Evolutionary conservation across 1,140 invertebrate species (phyloP).

Genomic region (Pogonomyrmex californicus): DNA sequence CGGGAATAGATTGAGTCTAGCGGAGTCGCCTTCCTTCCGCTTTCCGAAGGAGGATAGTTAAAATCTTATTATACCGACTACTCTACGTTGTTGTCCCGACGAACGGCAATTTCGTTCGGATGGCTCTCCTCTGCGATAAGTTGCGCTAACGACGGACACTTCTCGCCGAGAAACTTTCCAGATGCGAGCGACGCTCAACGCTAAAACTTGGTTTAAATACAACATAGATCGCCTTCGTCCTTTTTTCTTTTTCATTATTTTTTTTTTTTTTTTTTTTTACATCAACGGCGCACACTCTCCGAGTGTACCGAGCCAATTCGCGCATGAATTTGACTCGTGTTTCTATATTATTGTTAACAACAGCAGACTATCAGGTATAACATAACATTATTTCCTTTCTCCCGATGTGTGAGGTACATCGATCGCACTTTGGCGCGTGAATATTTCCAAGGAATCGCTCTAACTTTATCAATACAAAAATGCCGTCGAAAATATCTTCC

Average conservation of each 20-base stretch:
- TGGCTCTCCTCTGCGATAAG: not conserved
- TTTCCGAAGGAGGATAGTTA: not conserved
- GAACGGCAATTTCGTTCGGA: not conserved
- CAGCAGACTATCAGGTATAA: slow-evolving; percentile 80
- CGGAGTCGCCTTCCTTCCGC: not conserved
- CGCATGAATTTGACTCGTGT: slow-evolving; percentile 59
- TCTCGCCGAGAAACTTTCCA: not conserved
- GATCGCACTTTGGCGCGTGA: slow-evolving; percentile 78
- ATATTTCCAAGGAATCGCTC: slow-evolving; percentile 72
- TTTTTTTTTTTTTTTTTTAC: slow-evolving; percentile 30
- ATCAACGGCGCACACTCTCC: slow-evolving; percentile 55
- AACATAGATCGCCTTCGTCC: slow-evolving; percentile 39
- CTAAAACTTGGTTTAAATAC: slow-evolving; percentile 47
- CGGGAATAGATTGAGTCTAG: too few species aligned
- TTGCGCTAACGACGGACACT: not conserved
- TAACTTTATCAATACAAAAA: slow-evolving; percentile 76
- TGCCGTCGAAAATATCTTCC: slow-evolving; percentile 79
- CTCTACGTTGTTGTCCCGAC: not conserved
- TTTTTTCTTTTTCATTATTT: slow-evolving; percentile 50
- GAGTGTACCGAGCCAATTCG: slow-evolving; percentile 67
- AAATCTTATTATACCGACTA: not conserved
- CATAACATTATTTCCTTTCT: slow-evolving; percentile 68
- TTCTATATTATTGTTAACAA: slow-evolving; percentile 81
- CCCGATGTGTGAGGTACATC: slow-evolving; percentile 76
- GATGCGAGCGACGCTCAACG: slow-evolving; percentile 29